Percentiles rank a stretch among this genome's conserved stretches.
These are phyloP conservation scores for Pyralis farinalis DNA, from an alignment of 2,888 invertebrate genomes.

Conservation along the genomic window DNA sequence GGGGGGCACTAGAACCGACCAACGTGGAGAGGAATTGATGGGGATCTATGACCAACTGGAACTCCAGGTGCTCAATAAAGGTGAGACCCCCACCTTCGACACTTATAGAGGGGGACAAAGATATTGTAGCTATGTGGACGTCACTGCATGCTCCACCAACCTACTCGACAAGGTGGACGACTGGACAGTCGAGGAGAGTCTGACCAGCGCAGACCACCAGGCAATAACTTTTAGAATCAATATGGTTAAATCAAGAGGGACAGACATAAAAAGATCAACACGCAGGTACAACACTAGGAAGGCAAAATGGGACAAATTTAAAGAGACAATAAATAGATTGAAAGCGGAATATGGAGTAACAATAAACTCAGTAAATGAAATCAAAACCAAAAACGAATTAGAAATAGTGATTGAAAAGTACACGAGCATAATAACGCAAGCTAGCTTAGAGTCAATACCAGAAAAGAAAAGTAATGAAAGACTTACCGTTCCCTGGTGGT, in stretches of 20 bases:
- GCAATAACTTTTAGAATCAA: slow-evolving; percentile 18
- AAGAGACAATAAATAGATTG: slow-evolving; percentile 12
- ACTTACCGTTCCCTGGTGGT: slow-evolving; percentile 23
- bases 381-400: neutral
- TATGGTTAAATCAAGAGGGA: slow-evolving; percentile 6
- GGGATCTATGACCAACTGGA: slow-evolving; percentile 11
- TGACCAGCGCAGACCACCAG: slow-evolving; percentile 21
- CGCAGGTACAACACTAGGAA: slow-evolving; percentile 19
- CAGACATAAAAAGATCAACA: slow-evolving; percentile 11
- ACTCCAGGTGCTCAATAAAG: slow-evolving; percentile 23
- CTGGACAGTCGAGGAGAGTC: slow-evolving; percentile 2
- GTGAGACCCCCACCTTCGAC: slow-evolving; percentile 26
- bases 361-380: neutral
- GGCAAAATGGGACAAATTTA: slow-evolving; percentile 19
- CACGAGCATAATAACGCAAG: slow-evolving; percentile 6
- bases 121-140: slow-evolving; percentile 20
- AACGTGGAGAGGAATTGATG: slow-evolving; percentile 13
- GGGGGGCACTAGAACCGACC: slow-evolving; percentile 6
- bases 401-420: slow-evolving; percentile 1
- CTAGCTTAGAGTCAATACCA: slow-evolving; percentile 10
- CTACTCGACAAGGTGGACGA: slow-evolving; percentile 12
- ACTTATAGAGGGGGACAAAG: slow-evolving; percentile 14
- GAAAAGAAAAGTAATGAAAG: no score
- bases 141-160: slow-evolving; percentile 20
- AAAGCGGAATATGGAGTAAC: neutral